phyloP scores from a whole-genome alignment of 2,797 vertebrate species.

The Oryzias dopingdopingensis region DNA sequence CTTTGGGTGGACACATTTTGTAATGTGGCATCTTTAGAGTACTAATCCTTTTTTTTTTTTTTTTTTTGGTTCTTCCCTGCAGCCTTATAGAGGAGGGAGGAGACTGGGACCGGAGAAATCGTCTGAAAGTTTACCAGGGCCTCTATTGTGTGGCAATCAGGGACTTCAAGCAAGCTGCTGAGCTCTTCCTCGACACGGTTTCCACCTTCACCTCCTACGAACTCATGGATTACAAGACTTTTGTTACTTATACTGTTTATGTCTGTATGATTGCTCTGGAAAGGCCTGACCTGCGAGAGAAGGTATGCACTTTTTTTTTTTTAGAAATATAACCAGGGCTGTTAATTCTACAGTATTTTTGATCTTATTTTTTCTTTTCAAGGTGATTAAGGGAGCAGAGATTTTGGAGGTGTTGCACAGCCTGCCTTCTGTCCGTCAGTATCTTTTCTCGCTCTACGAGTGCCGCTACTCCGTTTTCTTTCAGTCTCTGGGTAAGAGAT shows the following conservation, averaged over 20 bases:
- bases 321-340: too few relatives aligned
- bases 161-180: conserved; percentile 96
- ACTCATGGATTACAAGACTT: conserved; percentile 99
- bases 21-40: fast-evolving
- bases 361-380: conserved; percentile 41
- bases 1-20: not conserved
- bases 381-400: conserved; percentile 97
- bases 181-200: conserved; percentile 97
- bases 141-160: conserved; percentile 96
- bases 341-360: too few relatives aligned
- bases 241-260: conserved; percentile 96
- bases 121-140: conserved; percentile 97
- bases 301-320: conserved; percentile 74
- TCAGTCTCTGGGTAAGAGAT: conserved; percentile 89
- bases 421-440: conserved; percentile 89
- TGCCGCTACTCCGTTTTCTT: conserved; percentile 95
- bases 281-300: conserved; percentile 94
- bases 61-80: not conserved
- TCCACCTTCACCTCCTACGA: conserved; percentile 99
- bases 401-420: conserved; percentile 96
- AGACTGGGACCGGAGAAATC: conserved; percentile 97
- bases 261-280: conserved; percentile 98
- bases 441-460: conserved; percentile 96
- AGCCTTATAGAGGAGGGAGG: conserved; percentile 98
- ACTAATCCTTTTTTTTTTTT: not conserved